Conservation (phyloP, 2,888 invertebrate genomes). For the Glaucopsyche alexis region DNA sequence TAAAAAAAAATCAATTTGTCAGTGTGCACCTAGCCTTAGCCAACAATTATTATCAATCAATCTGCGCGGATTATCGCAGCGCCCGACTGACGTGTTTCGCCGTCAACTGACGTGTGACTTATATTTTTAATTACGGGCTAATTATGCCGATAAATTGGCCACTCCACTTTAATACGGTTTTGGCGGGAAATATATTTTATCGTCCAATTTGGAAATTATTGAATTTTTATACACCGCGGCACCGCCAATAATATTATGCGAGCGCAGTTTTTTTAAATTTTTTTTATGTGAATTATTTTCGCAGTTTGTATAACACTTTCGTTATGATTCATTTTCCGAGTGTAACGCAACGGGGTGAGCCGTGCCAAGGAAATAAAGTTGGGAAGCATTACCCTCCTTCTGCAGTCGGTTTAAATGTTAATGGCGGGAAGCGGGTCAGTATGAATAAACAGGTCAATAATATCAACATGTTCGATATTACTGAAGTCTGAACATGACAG, state of each 20-base stretch:
- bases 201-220: not conserved
- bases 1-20: not conserved
- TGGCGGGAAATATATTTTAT: conserved; percentile 19
- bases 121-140: conserved; percentile 59
- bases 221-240: not conserved
- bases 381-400: not conserved
- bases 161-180: not conserved
- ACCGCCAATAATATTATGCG: not conserved
- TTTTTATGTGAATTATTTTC: not conserved
- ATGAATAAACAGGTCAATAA: not conserved
- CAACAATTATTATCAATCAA: conserved; percentile 31
- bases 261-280: no score
- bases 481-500: not conserved
- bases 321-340: not conserved
- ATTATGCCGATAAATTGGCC: conserved; percentile 32
- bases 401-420: not conserved
- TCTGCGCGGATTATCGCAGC: not conserved
- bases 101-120: conserved; percentile 65
- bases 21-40: not conserved
- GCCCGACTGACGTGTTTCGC: conserved; percentile 33
- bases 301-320: not conserved
- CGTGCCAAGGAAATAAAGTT: not conserved
- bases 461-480: not conserved
- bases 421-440: conserved; percentile 8
- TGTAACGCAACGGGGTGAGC: not conserved